These are phyloP conservation scores for Medauroidea extradentata DNA, from an alignment of 1,140 invertebrate genomes.

Conservation along the genomic window DNA sequence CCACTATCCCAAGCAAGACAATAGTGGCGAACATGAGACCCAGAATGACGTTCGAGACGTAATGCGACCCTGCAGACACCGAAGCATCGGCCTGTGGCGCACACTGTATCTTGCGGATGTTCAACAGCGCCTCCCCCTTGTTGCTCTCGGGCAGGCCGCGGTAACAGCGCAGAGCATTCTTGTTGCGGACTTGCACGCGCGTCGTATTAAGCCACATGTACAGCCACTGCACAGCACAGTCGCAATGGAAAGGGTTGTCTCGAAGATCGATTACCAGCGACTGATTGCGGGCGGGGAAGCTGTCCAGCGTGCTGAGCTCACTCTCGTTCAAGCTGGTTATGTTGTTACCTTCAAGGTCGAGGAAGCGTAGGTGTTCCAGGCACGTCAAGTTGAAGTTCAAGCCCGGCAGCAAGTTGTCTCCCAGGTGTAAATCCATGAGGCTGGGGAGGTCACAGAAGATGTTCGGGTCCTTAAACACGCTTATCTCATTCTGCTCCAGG, in stretches of 20 bases:
- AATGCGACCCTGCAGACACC: constrained; percentile 35
- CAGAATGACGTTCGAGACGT: constrained; percentile 30
- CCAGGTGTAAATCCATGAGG: constrained; percentile 63
- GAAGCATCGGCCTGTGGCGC: constrained; percentile 22
- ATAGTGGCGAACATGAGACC: constrained; percentile 26
- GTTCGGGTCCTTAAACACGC: constrained; percentile 55
- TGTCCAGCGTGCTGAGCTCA: constrained; percentile 57
- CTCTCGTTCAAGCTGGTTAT: constrained; percentile 54
- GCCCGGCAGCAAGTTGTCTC: constrained; percentile 47
- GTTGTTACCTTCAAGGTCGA: constrained; percentile 67
- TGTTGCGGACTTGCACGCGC: constrained; percentile 55
- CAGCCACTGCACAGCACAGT: constrained; percentile 57
- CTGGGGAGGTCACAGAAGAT: constrained; percentile 68
- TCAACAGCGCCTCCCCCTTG: constrained; percentile 40
- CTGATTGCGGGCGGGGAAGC: constrained; percentile 47
- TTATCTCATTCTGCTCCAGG: constrained; percentile 75
- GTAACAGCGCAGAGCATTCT: constrained; percentile 43
- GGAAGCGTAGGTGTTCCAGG: constrained; percentile 58
- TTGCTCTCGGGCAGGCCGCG: constrained; percentile 27
- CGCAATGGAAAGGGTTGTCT: constrained; percentile 64
- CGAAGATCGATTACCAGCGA: constrained; percentile 61
- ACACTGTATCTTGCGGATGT: constrained; percentile 31
- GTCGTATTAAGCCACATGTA: constrained; percentile 60
- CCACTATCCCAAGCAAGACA: constrained; percentile 28
- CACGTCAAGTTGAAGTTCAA: constrained; percentile 66